Evolutionary conservation across 2,113 vertebrate species (phyloP).

Genomic region (Platycercus adscitus): DNA sequence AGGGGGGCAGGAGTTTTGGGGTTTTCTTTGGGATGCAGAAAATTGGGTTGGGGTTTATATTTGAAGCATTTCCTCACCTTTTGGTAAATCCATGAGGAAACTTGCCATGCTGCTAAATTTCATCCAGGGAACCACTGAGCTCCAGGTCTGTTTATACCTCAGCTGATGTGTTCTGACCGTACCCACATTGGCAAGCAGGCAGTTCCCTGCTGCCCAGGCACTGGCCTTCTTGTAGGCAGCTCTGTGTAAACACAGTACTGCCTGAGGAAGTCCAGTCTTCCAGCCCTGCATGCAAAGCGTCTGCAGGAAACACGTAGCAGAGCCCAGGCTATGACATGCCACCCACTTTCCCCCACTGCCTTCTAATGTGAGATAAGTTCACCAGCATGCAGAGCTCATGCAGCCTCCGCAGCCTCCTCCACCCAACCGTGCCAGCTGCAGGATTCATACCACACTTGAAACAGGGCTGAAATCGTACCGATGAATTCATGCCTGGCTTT

Average conservation of each 20-base stretch:
- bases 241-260: background rate
- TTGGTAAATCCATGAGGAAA: background rate
- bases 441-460: background rate
- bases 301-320: background rate
- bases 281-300: background rate
- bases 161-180: fast-evolving
- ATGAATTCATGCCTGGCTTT: fast-evolving
- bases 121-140: background rate
- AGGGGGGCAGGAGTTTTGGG: background rate
- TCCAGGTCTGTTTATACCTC: background rate
- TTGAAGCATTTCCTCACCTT: background rate
- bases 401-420: background rate
- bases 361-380: fast-evolving
- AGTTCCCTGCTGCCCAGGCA: background rate
- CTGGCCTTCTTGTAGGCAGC: background rate
- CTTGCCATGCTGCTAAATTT: fast-evolving
- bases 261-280: background rate
- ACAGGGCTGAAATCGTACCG: fast-evolving
- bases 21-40: background rate
- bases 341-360: background rate
- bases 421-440: background rate
- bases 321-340: background rate
- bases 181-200: background rate
- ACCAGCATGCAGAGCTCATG: fast-evolving
- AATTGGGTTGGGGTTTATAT: background rate